Conservation (phyloP, 1,140 invertebrate genomes). For the Scaptomyza hsui region DNA sequence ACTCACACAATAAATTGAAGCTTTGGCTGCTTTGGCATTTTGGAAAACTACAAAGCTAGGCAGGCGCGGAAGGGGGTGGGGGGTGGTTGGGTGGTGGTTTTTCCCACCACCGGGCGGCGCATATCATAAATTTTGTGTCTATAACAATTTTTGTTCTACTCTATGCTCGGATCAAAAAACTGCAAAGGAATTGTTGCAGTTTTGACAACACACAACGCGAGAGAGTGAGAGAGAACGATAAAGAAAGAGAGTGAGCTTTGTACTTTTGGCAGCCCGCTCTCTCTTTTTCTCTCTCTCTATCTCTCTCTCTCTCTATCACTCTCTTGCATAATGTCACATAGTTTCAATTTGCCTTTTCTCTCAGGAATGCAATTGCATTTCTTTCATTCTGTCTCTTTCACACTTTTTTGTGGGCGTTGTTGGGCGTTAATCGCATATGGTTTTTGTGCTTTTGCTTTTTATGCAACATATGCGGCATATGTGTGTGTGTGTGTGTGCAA, state of each 20-base stretch:
- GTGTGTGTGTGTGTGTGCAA: slow-evolving; percentile 14
- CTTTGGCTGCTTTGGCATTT: slow-evolving; percentile 79
- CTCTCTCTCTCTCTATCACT: not conserved
- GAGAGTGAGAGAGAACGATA: slow-evolving; percentile 11
- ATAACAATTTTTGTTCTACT: slow-evolving; percentile 75
- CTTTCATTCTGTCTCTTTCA: slow-evolving; percentile 1
- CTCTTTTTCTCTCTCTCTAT: not conserved
- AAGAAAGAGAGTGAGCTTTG: slow-evolving; percentile 14
- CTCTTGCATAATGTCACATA: slow-evolving; percentile 12
- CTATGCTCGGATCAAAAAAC: slow-evolving; percentile 49
- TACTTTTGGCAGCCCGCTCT: slow-evolving; percentile 5
- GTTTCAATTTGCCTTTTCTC: slow-evolving; percentile 35
- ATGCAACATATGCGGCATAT: slow-evolving; percentile 77
- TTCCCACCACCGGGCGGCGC: slow-evolving; percentile 53
- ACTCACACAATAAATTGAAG: slow-evolving; percentile 47
- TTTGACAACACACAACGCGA: slow-evolving; percentile 40
- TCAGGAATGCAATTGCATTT: slow-evolving; percentile 33
- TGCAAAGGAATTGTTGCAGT: slow-evolving; percentile 80
- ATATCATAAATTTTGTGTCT: slow-evolving; percentile 82
- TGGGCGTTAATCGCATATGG: slow-evolving; percentile 67
- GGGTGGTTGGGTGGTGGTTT: slow-evolving; percentile 69
- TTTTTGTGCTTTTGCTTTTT: slow-evolving; percentile 74
- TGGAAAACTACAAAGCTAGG: slow-evolving; percentile 64
- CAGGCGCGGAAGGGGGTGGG: not conserved
- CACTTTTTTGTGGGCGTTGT: slow-evolving; percentile 34